Evolutionary conservation across 2,888 invertebrate genomes (phyloP).

Genomic region (Drosophila conformis): DNA sequence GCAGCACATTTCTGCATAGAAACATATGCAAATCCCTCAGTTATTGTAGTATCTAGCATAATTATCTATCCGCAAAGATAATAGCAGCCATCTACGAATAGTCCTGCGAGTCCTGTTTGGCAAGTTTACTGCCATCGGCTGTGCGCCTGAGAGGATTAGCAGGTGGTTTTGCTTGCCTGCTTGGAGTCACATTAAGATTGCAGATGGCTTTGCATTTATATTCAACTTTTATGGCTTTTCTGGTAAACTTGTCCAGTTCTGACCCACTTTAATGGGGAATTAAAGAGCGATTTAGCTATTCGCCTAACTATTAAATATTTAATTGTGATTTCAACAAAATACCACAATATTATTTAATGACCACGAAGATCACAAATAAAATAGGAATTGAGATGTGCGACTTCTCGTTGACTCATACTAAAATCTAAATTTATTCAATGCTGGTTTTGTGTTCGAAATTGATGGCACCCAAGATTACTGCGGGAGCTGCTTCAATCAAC

Average conservation of each 20-base stretch:
- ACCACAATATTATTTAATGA: neutral
- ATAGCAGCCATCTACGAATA: constrained; percentile 44
- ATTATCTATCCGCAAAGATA: constrained; percentile 68
- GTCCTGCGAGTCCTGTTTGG: constrained; percentile 26
- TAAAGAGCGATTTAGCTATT: neutral
- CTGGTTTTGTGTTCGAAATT: constrained; percentile 8
- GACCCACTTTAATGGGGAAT: neutral
- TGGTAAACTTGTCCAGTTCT: neutral
- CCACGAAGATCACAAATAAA: neutral
- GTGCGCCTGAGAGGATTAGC: constrained; percentile 20
- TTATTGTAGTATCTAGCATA: constrained; percentile 65
- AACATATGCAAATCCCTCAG: constrained; percentile 54
- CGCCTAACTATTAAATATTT: neutral
- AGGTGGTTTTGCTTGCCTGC: constrained; percentile 4
- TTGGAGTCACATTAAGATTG: constrained; percentile 33
- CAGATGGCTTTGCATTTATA: constrained; percentile 32
- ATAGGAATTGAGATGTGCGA: constrained; percentile 13
- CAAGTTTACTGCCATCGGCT: neutral
- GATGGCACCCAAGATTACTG: constrained; percentile 3
- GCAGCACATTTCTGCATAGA: neutral
- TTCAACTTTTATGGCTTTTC: constrained; percentile 32
- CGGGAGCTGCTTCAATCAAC: neutral
- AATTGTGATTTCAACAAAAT: neutral
- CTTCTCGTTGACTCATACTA: constrained; percentile 22
- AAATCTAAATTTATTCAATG: constrained; percentile 1